Base-by-base conservation (phyloP, 2,797 vertebrate species). In the Sebastes oblongus region DNA sequence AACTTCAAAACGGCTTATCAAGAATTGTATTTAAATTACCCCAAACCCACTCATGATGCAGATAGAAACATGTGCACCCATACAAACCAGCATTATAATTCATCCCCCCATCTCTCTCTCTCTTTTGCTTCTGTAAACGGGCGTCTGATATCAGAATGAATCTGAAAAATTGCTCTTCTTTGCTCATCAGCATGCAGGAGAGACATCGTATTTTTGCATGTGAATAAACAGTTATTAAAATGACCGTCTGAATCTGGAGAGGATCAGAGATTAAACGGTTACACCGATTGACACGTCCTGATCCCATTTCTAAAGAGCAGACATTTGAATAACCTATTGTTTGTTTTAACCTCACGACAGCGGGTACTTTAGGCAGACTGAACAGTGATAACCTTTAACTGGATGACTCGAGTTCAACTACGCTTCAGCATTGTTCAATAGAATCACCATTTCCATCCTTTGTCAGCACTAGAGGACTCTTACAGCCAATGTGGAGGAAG, bases 221-320 rank as follows among this genome's bases (percentile, higher is more conserved):
- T 55, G 87, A 91, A 92, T 90, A 82, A 91, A 88, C 66, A 76
- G 77, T 77, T 78, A 88, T 93, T 86, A 85, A 83, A 85, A 86
- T 88, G 50, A 80, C 81, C 46, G 30, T 20, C 55, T 24, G 62
- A 71, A 82, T 89, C 85, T 85, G 10, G 6, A 86, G 76, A 80
- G 89, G 86, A 90, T 91, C 84, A 78, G 20, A 83, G 75, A 88
- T 86, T 84, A 86, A 89, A 88, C 12, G 36, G 67, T 69, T 60
- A 62, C 50, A 66, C 60, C 71, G 76, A 87, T 54, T 73, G 81
- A 75, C 77, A 80, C 72, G 58, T 73, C 56, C 66, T 80, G 67
- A 80, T 89, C 56, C 58, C 46, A 3, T 76, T 82, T 82, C 78
- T 72, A 70, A 73, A 87, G 54, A 69, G 77, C 39, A 27, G 29